Evolutionary conservation across 2,113 vertebrate genomes (phyloP), one percentile per base, ranked within the genome.

Genomic region (Phyllostomus discolor): DNA sequence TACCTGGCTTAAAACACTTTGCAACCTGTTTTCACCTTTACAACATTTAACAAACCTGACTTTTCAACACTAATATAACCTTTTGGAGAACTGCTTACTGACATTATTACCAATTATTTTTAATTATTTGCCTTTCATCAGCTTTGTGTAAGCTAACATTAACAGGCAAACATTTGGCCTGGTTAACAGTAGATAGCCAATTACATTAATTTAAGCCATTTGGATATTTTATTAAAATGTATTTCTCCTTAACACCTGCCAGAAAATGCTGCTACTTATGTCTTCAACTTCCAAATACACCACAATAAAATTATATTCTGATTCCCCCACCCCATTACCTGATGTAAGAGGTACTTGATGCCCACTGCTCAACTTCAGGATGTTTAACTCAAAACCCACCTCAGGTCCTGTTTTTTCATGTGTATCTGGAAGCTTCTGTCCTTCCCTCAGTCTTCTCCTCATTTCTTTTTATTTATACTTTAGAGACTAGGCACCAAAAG

Each of bases 11-110:
- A 98, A 98, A 98, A 98, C 98, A 96, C 97, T 98, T 98, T 98
- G 97, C 98, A 98, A 98, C 97, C 98, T 97, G 97, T 98, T 98
- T 62, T 98, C 98, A 98, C 98, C 98, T 98, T 98, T 97, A 96
- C 95, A 97, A 87, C 88, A 46, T 98, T 98, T 97, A 98, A 97
- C 97, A 98, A 98, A 98, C 93, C 96, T 97, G 98, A 98, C 97
- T 98, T 88, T 96, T 69, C 97, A 98, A 98, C 98, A 98, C 85
- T 96, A 97, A 93, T 97, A 87, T 98, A 98, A 97, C 98, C 97
- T 98, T 98, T 97, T 97, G 94, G 96, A 98, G 97, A 97, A 98
- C 98, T 95, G 97, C 95, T 98, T 95, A 96, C 94, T 98, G 98
- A 97, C 97, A 97, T 98, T 90, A 98, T 96, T 98, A 98, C 95